Percentiles rank a stretch among this genome's conserved stretches.
phyloP scores from a whole-genome alignment of 92 coral and sea anemone genomes.

The Pocillopora grandis region DNA sequence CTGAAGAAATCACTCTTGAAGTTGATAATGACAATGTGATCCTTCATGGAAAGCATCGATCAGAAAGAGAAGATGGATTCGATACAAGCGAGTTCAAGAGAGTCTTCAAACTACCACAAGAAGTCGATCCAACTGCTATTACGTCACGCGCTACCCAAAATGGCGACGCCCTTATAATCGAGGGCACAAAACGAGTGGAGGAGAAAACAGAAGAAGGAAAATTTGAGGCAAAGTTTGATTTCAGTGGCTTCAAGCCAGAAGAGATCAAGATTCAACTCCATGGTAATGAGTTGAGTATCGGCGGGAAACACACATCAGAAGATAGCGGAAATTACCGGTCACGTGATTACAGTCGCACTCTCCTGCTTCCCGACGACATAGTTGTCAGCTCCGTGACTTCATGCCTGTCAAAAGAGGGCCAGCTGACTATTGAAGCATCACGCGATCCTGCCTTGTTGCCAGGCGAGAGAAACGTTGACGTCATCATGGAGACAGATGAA shows the following conservation, averaged over 20 bases:
- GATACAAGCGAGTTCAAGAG: slow-evolving; percentile 8
- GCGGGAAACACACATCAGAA: no score
- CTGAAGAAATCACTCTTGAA: slow-evolving; percentile 46
- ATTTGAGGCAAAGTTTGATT: slow-evolving; percentile 33
- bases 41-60: slow-evolving; percentile 49
- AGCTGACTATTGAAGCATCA: slow-evolving; percentile 17
- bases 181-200: slow-evolving; percentile 20
- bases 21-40: slow-evolving; percentile 41
- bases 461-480: slow-evolving; percentile 2
- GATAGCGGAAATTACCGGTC: no score
- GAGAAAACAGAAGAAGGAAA: slow-evolving; percentile 45
- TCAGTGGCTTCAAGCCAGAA: slow-evolving; percentile 36
- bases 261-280: background rate
- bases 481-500: background rate
- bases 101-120: slow-evolving; percentile 48
- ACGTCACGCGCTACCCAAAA: slow-evolving; percentile 38
- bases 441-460: slow-evolving; percentile 6
- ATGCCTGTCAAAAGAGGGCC: slow-evolving; percentile 41
- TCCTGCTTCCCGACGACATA: slow-evolving; percentile 41
- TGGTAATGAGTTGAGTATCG: no score
- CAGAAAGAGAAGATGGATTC: background rate
- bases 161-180: slow-evolving; percentile 32
- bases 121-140: slow-evolving; percentile 40
- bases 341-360: background rate
- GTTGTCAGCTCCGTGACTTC: slow-evolving; percentile 45